Evolutionary conservation across 2,797 vertebrate genomes (phyloP), one percentile per base, ranked within the genome.

Genomic region (Protosalanx chinensis): DNA sequence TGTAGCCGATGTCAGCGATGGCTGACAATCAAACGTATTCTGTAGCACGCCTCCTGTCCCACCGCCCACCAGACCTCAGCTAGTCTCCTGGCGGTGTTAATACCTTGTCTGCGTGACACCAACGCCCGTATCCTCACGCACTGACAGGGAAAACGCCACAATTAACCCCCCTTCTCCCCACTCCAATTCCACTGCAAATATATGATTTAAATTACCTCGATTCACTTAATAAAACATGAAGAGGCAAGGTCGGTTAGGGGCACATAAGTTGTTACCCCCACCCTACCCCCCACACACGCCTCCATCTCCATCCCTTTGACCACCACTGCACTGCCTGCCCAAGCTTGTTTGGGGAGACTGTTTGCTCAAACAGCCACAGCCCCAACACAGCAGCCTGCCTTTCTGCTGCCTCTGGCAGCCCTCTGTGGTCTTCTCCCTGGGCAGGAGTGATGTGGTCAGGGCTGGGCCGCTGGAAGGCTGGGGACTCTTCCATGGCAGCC

Each of bases 401-500:
- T 65, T 20, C 64, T 64, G 18, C 32, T 35, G 33, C 7, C 16
- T n/a, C 58, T 72, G 27, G 68, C 71, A 73, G 72, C 81, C 56
- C 65, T 33, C 65, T 27, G 57, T 84, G 81, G 85, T 82, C 80
- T 90, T 82, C 85, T 76, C 57, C 68, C 79, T 32, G 32, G 58
- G 72, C 59, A 18, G 75, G 79, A 88, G 82, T 92, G 89, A 93
- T 92, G 91, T 91, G 88, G 91, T 90, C 81, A 62, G 64, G 70
- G 57, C 72, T 20, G 62, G 77, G 79, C 76, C 75, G 58, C 79
- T 84, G 74, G 64, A 78, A 75, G 83, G 75, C 79, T 67, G 78
- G 64, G 72, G 75, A 78, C 87, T 84, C 87, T 86, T 88, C 81
- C 77, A 80, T 30, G 72, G 78, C 76, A 53, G 78, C 80, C 81